Percentiles rank a stretch among this genome's conserved stretches.
phyloP scores from a whole-genome alignment of 1,140 invertebrate species.

The Papilio helenus region DNA sequence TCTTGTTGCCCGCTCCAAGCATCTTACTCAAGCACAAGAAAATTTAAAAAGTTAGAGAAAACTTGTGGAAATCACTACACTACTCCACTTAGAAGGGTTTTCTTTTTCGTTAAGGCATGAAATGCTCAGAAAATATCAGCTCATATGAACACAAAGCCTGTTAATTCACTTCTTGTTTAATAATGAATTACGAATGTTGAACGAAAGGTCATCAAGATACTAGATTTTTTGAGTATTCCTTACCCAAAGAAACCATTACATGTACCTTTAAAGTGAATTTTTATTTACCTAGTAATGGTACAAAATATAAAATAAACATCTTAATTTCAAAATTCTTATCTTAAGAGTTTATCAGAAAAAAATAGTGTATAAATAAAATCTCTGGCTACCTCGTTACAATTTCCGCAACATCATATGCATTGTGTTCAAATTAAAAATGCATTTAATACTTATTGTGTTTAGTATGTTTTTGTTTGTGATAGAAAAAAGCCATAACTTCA shows the following conservation, averaged over 20 bases:
- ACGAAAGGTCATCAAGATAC: no score
- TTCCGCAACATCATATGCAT: neutral
- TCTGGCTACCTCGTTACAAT: constrained; percentile 18
- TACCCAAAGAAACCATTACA: no score
- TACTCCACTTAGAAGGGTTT: neutral
- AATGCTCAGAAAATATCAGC: neutral
- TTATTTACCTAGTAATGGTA: no score
- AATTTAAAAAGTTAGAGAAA: constrained; percentile 9
- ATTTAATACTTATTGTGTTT: no score
- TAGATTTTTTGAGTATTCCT: no score
- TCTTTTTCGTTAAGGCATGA: neutral
- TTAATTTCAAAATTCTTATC: neutral
- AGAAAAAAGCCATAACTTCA: no score
- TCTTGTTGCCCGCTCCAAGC: neutral
- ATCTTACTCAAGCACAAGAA: neutral
- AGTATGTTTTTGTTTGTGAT: no score
- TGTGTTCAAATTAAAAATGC: no score
- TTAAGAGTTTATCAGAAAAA: neutral
- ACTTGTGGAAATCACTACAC: constrained; percentile 10
- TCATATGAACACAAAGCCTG: no score
- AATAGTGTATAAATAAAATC: neutral
- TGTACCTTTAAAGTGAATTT: no score
- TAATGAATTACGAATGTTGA: no score
- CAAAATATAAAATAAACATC: neutral
- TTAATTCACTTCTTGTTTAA: no score